Base-by-base conservation (phyloP, 2,888 invertebrate species). In the Gari tellinella region DNA sequence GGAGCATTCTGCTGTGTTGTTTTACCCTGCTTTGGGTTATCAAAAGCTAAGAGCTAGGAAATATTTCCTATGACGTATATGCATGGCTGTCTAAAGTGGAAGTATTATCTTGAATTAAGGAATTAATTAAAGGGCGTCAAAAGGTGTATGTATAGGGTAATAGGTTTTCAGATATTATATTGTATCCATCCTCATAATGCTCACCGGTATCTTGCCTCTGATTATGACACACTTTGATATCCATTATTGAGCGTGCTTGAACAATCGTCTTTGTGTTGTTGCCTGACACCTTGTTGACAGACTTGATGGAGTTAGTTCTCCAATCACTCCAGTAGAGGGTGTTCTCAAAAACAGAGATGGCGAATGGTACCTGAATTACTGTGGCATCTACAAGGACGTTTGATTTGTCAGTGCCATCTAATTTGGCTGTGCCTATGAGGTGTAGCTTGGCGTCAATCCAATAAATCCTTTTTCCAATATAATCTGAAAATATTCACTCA, bases 261-360 rank as follows among this genome's bases (percentile, higher is more conserved):
- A 93, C 93, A 1, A 91, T 76, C 21, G 96, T 93, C 81, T 95
- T 94, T 0, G 96, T 94, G 86, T 96, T 95, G 84, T 95, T 94
- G 12, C 97, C 97, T 81, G 95, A 97, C 91, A 97, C 97, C 93
- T 98, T 98, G 93, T 97, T 97, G 3, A 97, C 97, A 88, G 95
- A 95, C 92, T 95, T 96, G 67, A 98, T 96, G 0, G 97, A 96
- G 80, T 97, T 96, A 88, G 96, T 96, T 89, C 97, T 96, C 99
- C 99, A 99, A 92, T 99, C 99, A 15, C 98, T 97, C 98, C 99
- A 99, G 93, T 98, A 99, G 38, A 99, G 95, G 93, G 95, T 96
- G 92, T 99, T 99, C 92, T 99, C 99, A 92, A 99, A 99, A 1
- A 98, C 97, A 63, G 98, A 97, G 88, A 99, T 96, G 55, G 98